Evolutionary conservation across 2,113 vertebrate species (phyloP).

Genomic region (Brachirus orientalis): DNA sequence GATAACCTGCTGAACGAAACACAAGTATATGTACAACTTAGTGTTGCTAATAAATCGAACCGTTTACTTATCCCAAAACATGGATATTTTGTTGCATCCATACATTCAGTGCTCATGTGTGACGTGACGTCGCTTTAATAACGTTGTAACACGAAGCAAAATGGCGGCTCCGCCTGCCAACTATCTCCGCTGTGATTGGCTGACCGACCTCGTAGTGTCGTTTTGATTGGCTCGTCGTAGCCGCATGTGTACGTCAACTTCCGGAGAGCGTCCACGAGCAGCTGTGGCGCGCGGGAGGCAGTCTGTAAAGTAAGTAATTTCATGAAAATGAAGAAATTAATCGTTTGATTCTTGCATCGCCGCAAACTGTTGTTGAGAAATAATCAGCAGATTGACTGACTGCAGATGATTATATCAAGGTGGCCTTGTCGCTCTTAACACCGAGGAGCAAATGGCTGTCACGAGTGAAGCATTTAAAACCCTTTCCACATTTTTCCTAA

Average conservation of each 20-base stretch:
- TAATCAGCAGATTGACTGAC: no score
- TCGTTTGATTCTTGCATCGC: neutral
- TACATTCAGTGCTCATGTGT: neutral
- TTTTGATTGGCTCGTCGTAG: constrained; percentile 51
- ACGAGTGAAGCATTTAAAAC: no score
- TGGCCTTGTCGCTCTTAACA: no score
- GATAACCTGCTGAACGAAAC: no score
- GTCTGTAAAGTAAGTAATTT: constrained; percentile 38
- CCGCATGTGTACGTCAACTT: constrained; percentile 28
- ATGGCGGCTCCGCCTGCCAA: constrained; percentile 63
- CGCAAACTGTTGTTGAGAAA: neutral
- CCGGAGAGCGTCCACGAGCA: constrained; percentile 20
- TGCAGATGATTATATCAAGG: neutral
- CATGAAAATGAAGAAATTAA: neutral
- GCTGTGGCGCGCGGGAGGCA: neutral
- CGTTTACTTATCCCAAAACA: no score
- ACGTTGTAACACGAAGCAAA: constrained; percentile 50
- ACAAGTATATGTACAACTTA: no score
- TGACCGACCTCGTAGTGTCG: neutral
- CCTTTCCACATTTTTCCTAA: neutral
- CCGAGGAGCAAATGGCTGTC: no score
- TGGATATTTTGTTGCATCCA: neutral
- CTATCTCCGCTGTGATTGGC: constrained; percentile 60
- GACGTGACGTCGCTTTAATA: neutral
- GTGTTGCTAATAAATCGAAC: no score